Evolutionary conservation across 2,888 invertebrate genomes (phyloP).

Genomic region (Ornithoptera alexandrae): DNA sequence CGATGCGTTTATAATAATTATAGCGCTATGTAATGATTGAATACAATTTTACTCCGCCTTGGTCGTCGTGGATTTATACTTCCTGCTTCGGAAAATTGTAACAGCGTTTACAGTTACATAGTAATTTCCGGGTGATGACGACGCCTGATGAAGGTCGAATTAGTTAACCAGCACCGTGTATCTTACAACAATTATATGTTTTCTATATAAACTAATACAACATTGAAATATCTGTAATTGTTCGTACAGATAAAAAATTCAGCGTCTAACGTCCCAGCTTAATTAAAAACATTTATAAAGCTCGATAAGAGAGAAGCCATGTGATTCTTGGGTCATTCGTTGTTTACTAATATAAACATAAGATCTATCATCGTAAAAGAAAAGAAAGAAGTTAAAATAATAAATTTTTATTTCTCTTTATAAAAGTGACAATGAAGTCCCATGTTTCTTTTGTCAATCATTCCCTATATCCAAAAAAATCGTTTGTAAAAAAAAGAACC

Average conservation of each 20-base stretch:
- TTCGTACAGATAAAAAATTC: slow-evolving; percentile 14
- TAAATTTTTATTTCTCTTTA: no score
- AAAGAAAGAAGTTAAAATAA: slow-evolving; percentile 4
- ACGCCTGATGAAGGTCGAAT: slow-evolving; percentile 59
- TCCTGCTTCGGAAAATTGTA: slow-evolving; percentile 78
- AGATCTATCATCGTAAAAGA: slow-evolving; percentile 29
- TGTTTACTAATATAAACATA: slow-evolving; percentile 17
- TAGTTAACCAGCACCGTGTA: slow-evolving; percentile 49
- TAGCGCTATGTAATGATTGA: slow-evolving; percentile 39
- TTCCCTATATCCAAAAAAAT: no score
- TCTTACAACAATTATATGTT: slow-evolving; percentile 32
- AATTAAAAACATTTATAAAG: no score
- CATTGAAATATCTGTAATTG: background rate
- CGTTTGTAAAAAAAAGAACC: no score
- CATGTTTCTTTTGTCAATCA: no score
- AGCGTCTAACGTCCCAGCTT: no score
- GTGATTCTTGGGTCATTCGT: slow-evolving; percentile 4
- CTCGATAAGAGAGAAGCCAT: no score
- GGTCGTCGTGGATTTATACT: slow-evolving; percentile 59
- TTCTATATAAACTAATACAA: slow-evolving; percentile 37
- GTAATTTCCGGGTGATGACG: slow-evolving; percentile 74
- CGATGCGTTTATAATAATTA: slow-evolving; percentile 25
- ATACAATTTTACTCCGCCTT: slow-evolving; percentile 68
- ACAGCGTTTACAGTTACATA: slow-evolving; percentile 62
- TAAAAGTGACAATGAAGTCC: no score